Evolutionary conservation across 2,797 vertebrate genomes (phyloP).

Genomic region (Melanotaenia maccullochi): DNA sequence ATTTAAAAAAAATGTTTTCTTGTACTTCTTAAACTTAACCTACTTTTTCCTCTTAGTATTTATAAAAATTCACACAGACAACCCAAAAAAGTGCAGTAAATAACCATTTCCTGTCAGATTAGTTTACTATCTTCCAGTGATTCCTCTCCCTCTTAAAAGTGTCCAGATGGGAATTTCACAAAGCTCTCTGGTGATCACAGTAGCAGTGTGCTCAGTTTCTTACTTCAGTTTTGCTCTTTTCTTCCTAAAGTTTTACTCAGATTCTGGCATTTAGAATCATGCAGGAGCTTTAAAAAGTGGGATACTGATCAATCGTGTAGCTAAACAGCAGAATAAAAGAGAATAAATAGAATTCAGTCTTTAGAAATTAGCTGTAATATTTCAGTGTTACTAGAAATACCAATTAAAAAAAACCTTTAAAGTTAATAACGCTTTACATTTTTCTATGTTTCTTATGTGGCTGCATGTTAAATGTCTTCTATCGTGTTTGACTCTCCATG

Average conservation of each 20-base stretch:
- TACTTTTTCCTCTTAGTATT: conserved; percentile 3
- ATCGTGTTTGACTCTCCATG: conserved; percentile 9
- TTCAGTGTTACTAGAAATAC: neutral
- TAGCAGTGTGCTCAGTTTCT: conserved; percentile 1
- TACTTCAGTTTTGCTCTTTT: neutral
- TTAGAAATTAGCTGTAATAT: neutral
- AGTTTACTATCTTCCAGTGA: neutral
- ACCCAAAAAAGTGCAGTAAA: neutral
- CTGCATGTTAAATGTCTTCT: neutral
- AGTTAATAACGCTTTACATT: neutral
- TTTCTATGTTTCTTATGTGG: neutral
- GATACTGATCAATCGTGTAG: neutral
- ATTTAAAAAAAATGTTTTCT: neutral
- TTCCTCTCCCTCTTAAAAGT: neutral
- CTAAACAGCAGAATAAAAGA: neutral
- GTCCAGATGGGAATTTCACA: conserved; percentile 11
- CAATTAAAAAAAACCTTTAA: neutral
- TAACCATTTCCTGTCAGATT: conserved; percentile 4
- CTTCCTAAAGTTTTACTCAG: neutral
- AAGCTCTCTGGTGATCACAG: conserved; percentile 17
- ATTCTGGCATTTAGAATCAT: neutral
- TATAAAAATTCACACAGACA: neutral
- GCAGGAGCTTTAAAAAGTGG: neutral
- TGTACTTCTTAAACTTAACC: neutral
- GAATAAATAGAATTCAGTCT: neutral